Conservation (phyloP, 2,113 vertebrate genomes). For the Oreochromis aureus region DNA sequence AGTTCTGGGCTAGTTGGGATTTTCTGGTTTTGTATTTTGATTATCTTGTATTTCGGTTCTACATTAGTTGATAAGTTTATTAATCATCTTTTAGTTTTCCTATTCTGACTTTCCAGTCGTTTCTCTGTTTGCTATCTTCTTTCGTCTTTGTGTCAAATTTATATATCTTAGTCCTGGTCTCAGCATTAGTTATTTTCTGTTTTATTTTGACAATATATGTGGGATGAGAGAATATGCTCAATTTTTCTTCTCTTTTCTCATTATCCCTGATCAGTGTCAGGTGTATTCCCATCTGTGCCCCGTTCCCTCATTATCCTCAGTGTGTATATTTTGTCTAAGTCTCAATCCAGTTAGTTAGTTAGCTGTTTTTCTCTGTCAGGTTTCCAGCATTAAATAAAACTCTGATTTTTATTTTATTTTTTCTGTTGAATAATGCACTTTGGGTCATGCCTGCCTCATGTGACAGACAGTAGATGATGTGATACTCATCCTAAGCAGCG, state of each 20-base stretch:
- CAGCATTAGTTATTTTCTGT: background rate
- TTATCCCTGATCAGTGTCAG: background rate
- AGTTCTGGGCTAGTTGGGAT: background rate
- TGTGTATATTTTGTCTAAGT: background rate
- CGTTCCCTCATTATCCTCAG: background rate
- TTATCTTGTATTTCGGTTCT: background rate
- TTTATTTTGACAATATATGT: background rate
- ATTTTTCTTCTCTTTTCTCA: background rate
- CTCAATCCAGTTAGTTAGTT: background rate
- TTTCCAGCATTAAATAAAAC: background rate
- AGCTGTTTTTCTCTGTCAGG: background rate
- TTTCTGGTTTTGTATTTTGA: background rate
- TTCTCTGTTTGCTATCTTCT: background rate
- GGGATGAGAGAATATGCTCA: background rate
- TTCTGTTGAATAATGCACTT: background rate
- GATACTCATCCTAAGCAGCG: background rate
- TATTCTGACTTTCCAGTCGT: background rate
- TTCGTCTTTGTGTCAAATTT: background rate
- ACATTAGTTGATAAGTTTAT: background rate
- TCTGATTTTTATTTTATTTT: accelerated
- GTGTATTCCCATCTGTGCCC: background rate
- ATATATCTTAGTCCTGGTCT: background rate
- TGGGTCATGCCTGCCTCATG: background rate
- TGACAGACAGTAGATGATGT: background rate
- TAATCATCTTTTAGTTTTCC: background rate